Evolutionary conservation across 2,797 vertebrate species (phyloP), one percentile per base, ranked within the genome.

Genomic region (Crenichthys baileyi): DNA sequence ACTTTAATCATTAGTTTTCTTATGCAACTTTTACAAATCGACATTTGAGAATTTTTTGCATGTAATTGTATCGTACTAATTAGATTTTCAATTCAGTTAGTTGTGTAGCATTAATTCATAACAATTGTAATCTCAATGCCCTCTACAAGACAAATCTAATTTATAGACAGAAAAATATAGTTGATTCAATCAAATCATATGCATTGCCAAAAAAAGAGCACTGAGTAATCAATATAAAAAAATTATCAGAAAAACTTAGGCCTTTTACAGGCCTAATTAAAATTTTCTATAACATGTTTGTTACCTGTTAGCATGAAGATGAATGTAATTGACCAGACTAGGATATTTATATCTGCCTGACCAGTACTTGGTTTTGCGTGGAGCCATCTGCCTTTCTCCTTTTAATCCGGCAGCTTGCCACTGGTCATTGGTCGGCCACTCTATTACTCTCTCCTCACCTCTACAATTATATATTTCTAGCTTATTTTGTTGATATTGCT

Each of bases 341-440:
- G 63, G 81, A 87, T 88, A 80, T 84, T 84, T 85, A 76, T 82
- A 81, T 70, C 85, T 68, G 39, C 39, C 65, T 44, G 31, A 67
- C 50, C 41, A 71, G 78, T 48, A 46, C 16, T 46, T 70, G 26
- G 81, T 67, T 89, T 83, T 29, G 86, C 89, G 90, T 84, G 85
- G 82, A 89, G 91, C 94, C 96, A 97, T 96, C 95, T 96, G 95
- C 90, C 89, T 88, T 80, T 90, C 18, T 88, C 86, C 89, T 83
- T 94, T 88, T 95, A 95, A 96, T 95, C 92, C 93, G 83, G 89
- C 84, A 91, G 87, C 89, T 87, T 94, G 88, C 92, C 91, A 70
- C 84, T 86, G 84, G 48, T 91, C 89, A 93, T 93, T 93, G 94
- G 88, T 88, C 75, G 53, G 87, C 77, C 81, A 18, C 84, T 89